Conservation (phyloP, 2,113 vertebrate genomes). For the Poicephalus gulielmi region DNA sequence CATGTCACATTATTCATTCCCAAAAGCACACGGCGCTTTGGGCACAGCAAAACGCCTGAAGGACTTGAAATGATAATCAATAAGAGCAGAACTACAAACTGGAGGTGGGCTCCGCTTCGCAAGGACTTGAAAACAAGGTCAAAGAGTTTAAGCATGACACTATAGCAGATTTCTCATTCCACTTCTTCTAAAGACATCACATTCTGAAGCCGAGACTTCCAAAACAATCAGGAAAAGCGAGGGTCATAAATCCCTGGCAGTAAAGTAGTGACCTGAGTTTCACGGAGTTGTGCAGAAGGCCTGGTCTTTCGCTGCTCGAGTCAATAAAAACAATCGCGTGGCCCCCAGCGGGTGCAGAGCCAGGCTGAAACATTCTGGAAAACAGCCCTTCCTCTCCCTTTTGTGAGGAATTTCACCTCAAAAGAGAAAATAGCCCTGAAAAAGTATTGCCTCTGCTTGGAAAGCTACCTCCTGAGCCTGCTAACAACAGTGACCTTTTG, state of each 20-base stretch:
- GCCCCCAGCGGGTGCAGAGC: background rate
- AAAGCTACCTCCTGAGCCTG: background rate
- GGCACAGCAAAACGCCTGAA: background rate
- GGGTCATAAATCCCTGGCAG: background rate
- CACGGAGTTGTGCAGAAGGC: background rate
- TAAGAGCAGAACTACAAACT: background rate
- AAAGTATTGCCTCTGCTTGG: background rate
- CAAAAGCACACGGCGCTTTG: background rate
- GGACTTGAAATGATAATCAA: slow-evolving; percentile 21
- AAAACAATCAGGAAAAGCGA: background rate
- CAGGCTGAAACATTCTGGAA: background rate
- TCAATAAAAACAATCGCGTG: background rate
- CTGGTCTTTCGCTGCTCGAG: background rate
- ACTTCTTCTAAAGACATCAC: background rate
- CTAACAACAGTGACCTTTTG: slow-evolving; percentile 16
- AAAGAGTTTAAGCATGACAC: background rate
- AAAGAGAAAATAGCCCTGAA: background rate
- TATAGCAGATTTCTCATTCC: background rate
- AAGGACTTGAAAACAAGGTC: slow-evolving; percentile 24
- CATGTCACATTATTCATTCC: slow-evolving; percentile 20
- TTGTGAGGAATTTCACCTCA: background rate
- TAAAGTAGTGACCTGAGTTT: background rate
- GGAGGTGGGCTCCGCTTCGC: background rate
- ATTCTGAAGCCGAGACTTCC: background rate
- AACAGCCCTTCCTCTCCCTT: background rate